Evolutionary conservation across 30 jellyfish, hydroid and myxozoan genomes (phyloP).

Genomic region (Hydractinia symbiolongicarpus): DNA sequence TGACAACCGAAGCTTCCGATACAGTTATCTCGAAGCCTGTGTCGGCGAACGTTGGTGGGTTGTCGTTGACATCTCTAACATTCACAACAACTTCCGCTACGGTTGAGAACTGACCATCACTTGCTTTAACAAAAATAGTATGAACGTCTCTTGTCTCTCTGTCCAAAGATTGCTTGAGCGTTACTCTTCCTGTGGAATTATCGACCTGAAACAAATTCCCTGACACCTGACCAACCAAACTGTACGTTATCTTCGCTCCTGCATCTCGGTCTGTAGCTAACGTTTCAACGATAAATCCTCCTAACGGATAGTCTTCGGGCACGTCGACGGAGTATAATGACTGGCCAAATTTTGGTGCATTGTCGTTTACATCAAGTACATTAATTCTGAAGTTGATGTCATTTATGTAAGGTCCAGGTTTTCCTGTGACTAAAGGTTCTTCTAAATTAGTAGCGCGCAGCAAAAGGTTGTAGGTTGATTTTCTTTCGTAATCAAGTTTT

Average conservation of each 20-base stretch:
- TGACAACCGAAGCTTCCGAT: conserved; percentile 61
- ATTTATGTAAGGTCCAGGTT: conserved; percentile 34
- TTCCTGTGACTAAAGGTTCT: conserved; percentile 49
- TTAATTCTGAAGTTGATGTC: conserved; percentile 48
- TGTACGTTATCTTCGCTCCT: conserved; percentile 51
- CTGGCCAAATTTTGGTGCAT: conserved; percentile 65
- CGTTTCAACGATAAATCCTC: conserved; percentile 22
- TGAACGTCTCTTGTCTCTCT: conserved; percentile 70
- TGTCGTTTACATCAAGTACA: conserved; percentile 68
- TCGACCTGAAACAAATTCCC: conserved; percentile 45
- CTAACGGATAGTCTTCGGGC: conserved; percentile 78
- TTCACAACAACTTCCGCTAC: conserved; percentile 66
- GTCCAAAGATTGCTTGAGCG: conserved; percentile 54
- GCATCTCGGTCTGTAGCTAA: conserved; percentile 60
- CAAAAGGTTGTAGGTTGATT: conserved; percentile 41
- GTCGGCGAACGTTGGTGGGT: conserved; percentile 59
- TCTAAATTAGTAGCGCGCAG: conserved; percentile 67
- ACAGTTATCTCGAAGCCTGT: conserved; percentile 39
- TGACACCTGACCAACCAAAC: conserved; percentile 60
- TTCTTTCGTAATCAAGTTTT: conserved; percentile 62
- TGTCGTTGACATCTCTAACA: conserved; percentile 92
- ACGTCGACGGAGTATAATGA: conserved; percentile 23
- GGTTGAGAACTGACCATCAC: conserved; percentile 45
- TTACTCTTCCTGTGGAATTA: conserved; percentile 60
- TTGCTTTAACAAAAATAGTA: conserved; percentile 59